Base-by-base conservation (phyloP, 1,140 invertebrate species). In the Steinernema feltiae region DNA sequence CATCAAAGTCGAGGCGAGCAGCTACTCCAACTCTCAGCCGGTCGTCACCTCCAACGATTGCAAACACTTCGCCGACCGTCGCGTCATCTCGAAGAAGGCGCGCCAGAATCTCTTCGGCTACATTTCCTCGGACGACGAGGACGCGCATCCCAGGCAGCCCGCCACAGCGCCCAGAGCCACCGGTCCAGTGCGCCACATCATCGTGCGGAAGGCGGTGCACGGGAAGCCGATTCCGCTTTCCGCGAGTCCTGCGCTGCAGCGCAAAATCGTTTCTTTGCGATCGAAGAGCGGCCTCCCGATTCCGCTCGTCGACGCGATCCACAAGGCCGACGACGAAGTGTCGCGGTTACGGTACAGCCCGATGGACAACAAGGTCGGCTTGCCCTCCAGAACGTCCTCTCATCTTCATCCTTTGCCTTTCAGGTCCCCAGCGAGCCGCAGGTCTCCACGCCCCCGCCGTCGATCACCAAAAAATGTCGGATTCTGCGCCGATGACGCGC, bases 61-160 rank as follows among this genome's bases (percentile, higher is more conserved):
- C 15, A 63, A 63, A 12, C 15, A 63, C 7, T 63, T 63, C 24
- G 53, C 53, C 15, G 24, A 63, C 53, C 53, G 53, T 17, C 15
- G 53, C 15, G 24, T 63, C 24, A 63, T 63, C 24, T 63, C 53
- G 3, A 63, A 63, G 24, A 63, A 63, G 53, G 53, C 53, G 7
- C 53, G 53, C 24, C 53, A 63, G 53, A 63, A 63, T 27, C 53
- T 63, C 7, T 63, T 63, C 24, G 53, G 53, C 24, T 63, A 63
- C 53, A 63, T 63, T 3, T 63, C 53, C 2, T 63, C 53, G 7
- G 53, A 63, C 12, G 53, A 63, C 15, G 53, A 63, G 24, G 53
- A 27, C 7, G 41, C n/a, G 24, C 15, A 63, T n/a, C 24, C 15
- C 15, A 63, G 24, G 53, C 53, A n/a, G n/a, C n/a, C n/a, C n/a